A percentile compares a stretch with the other conserved stretches of the same genome.
Conservation (phyloP, 2,113 vertebrate genomes). For the Podarcis cretensis region DNA sequence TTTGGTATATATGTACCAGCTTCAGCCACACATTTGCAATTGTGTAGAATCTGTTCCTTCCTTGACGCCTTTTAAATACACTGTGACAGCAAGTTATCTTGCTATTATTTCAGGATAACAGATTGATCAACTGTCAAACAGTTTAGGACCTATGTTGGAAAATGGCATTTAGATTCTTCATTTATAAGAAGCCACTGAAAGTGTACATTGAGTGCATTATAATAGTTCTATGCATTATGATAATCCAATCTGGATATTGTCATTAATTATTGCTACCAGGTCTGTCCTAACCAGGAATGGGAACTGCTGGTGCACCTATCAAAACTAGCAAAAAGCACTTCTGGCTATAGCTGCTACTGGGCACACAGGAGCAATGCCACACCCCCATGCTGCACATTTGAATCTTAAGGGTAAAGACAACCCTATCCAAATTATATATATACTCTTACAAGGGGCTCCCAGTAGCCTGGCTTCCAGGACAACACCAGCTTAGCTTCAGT, state of each 20-base stretch:
- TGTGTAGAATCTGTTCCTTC: not conserved
- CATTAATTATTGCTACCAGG: not conserved
- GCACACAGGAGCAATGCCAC: not conserved
- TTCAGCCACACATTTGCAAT: not conserved
- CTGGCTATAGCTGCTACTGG: too few relatives aligned
- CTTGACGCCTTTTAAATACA: not conserved
- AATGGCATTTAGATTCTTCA: not conserved
- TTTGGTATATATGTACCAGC: not conserved
- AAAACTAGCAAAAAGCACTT: not conserved
- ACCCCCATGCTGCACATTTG: not conserved
- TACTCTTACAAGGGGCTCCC: not conserved
- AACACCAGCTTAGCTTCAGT: not conserved
- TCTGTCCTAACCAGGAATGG: not conserved
- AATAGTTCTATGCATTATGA: too few relatives aligned
- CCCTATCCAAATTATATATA: not conserved
- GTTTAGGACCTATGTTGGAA: not conserved
- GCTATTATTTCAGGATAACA: not conserved
- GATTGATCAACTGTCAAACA: not conserved
- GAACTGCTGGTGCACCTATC: too few relatives aligned
- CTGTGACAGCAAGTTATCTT: not conserved
- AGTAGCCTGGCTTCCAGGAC: not conserved
- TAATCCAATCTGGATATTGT: too few relatives aligned
- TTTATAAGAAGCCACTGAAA: not conserved
- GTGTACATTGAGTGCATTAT: too few relatives aligned
- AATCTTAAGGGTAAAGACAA: not conserved